These are phyloP conservation scores for Cheilosia urbana DNA, from an alignment of 2,888 invertebrate genomes.

Conservation along the genomic window DNA sequence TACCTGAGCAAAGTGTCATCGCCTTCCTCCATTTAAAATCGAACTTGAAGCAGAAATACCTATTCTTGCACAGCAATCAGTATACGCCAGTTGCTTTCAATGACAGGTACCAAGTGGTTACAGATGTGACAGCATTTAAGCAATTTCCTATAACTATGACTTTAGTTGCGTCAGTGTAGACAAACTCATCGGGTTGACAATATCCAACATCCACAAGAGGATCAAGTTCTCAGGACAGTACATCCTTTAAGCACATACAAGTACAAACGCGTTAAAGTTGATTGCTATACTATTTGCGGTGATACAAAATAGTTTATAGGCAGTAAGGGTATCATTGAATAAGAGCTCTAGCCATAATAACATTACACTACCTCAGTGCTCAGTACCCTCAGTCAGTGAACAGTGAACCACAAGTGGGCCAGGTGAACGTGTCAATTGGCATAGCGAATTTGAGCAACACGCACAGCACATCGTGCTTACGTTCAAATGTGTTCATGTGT, in stretches of 20 bases:
- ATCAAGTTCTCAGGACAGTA: no score
- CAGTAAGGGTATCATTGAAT: conserved; percentile 1
- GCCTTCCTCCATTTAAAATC: conserved; percentile 21
- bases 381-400: neutral
- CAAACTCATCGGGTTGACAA: conserved; percentile 37
- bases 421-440: conserved; percentile 40
- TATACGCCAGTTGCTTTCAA: conserved; percentile 10
- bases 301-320: conserved; percentile 13
- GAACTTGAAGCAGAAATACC: neutral
- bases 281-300: conserved; percentile 26
- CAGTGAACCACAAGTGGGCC: conserved; percentile 6
- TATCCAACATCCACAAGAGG: conserved; percentile 16
- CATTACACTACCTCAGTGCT: conserved; percentile 1
- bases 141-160: conserved; percentile 42
- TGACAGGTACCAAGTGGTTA: conserved; percentile 32
- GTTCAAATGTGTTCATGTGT: conserved; percentile 21
- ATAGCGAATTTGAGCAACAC: conserved; percentile 20
- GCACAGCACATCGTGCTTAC: conserved; percentile 15
- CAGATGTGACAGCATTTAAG: conserved; percentile 14
- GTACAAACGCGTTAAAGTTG: conserved; percentile 4
- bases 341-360: neutral
- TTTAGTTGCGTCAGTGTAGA: conserved; percentile 6
- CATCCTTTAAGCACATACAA: neutral
- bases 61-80: neutral
- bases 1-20: conserved; percentile 45